phyloP scores from a whole-genome alignment of 64 coral and sea anemone genomes.

The Porites australiensis region DNA sequence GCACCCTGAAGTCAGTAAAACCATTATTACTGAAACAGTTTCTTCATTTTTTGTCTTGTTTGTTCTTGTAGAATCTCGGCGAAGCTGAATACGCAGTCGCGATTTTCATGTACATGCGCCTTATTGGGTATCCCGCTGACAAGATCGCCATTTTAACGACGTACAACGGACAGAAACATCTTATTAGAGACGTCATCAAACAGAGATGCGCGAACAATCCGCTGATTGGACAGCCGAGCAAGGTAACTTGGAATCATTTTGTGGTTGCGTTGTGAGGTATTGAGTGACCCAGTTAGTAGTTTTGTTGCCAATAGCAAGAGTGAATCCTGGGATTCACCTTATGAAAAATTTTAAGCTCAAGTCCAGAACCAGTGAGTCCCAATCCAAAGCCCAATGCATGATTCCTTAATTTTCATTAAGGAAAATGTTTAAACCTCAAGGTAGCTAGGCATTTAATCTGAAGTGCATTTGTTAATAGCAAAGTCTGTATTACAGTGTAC shows the following conservation, averaged over 20 bases:
- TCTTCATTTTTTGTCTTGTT: not conserved
- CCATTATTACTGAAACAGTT: not conserved
- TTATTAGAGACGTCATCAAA: constrained; percentile 97
- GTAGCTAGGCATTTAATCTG: too few relatives aligned
- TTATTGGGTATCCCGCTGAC: constrained; percentile 95
- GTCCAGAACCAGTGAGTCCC: too few relatives aligned
- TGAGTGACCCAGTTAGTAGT: too few relatives aligned
- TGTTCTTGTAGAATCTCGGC: constrained; percentile 86
- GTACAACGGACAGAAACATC: constrained; percentile 98
- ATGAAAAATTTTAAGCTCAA: too few relatives aligned
- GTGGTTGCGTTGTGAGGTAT: too few relatives aligned
- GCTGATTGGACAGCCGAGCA: constrained; percentile 95
- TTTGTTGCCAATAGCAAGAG: not conserved
- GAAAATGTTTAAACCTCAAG: too few relatives aligned
- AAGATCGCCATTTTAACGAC: constrained; percentile 97
- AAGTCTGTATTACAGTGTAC: too few relatives aligned
- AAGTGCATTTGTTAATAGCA: too few relatives aligned
- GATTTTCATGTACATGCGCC: constrained; percentile 99
- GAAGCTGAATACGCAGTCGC: constrained; percentile 98
- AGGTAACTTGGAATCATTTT: constrained; percentile 51
- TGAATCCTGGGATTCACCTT: too few relatives aligned
- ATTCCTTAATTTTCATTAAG: too few relatives aligned
- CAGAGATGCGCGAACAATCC: constrained; percentile 98
- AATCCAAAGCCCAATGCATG: too few relatives aligned
- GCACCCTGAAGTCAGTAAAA: too few relatives aligned